Conservation (phyloP, 2,888 invertebrate species). For the Sericinus montela region DNA sequence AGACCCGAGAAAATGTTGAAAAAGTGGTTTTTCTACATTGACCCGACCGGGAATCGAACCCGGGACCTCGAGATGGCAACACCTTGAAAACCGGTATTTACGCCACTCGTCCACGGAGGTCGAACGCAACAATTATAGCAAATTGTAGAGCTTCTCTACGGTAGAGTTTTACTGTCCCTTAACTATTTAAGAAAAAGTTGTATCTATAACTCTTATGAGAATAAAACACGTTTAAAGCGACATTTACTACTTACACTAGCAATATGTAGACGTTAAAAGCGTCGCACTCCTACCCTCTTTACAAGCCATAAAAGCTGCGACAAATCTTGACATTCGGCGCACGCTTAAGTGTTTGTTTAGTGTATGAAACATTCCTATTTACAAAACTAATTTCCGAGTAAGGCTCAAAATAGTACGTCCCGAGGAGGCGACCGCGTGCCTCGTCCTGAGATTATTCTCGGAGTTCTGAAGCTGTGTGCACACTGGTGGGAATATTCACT, state of each 20-base stretch:
- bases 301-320: constrained; percentile 14
- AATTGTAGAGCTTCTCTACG: too few relatives aligned
- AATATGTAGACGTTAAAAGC: background rate
- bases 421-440: constrained; percentile 18
- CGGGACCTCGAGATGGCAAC: too few relatives aligned
- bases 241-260: background rate
- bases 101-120: too few relatives aligned
- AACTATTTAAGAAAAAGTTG: too few relatives aligned
- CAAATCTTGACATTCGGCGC: constrained; percentile 24
- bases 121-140: too few relatives aligned
- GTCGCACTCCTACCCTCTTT: background rate
- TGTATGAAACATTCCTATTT: constrained; percentile 16
- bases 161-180: too few relatives aligned
- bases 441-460: constrained; percentile 18
- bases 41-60: too few relatives aligned
- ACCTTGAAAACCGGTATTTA: too few relatives aligned
- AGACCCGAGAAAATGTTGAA: too few relatives aligned
- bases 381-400: constrained; percentile 27
- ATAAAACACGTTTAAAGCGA: too few relatives aligned
- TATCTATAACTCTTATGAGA: too few relatives aligned
- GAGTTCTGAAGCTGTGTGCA: constrained; percentile 4
- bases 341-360: constrained; percentile 25
- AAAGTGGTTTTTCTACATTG: too few relatives aligned
- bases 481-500: background rate
- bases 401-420: constrained; percentile 26